Conservation (phyloP, 2,113 vertebrate genomes). For the Gobiocypris rarus region DNA sequence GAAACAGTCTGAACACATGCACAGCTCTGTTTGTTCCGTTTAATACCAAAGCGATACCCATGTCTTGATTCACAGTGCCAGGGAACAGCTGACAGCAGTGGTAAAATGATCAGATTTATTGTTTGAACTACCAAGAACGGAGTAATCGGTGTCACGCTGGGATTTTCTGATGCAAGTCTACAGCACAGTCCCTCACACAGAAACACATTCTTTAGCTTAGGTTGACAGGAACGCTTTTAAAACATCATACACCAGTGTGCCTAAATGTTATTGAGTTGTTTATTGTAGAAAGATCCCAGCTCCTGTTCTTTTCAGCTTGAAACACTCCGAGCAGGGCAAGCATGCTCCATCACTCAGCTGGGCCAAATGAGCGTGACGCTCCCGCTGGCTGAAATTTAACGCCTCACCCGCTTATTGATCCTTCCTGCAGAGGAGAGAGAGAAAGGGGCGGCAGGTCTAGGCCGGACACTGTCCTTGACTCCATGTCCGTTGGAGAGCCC, state of each 20-base stretch:
- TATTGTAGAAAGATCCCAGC: constrained; percentile 70
- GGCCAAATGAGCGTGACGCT: constrained; percentile 69
- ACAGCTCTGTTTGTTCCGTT: background rate
- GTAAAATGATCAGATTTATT: constrained; percentile 36
- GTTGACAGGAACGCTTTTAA: constrained; percentile 40
- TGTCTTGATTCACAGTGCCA: background rate
- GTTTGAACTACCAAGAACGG: constrained; percentile 19
- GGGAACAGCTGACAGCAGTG: constrained; percentile 10
- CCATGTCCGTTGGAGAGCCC: constrained; percentile 69
- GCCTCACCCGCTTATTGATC: constrained; percentile 81
- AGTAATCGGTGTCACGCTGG: constrained; percentile 28
- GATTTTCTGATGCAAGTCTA: constrained; percentile 26
- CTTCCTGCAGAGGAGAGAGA: constrained; percentile 60
- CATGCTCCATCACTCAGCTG: constrained; percentile 54
- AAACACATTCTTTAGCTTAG: constrained; percentile 30
- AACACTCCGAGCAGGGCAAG: background rate
- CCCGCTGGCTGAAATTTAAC: constrained; percentile 78
- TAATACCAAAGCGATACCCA: background rate
- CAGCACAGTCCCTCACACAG: constrained; percentile 13
- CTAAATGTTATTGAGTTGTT: constrained; percentile 74
- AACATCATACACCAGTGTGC: constrained; percentile 24
- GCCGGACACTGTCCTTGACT: constrained; percentile 76
- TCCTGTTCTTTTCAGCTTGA: constrained; percentile 47
- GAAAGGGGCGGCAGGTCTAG: constrained; percentile 57
- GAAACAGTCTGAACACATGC: background rate